These are phyloP conservation scores for Danio tinwini DNA, from an alignment of 2,797 vertebrate species.

Conservation along the genomic window DNA sequence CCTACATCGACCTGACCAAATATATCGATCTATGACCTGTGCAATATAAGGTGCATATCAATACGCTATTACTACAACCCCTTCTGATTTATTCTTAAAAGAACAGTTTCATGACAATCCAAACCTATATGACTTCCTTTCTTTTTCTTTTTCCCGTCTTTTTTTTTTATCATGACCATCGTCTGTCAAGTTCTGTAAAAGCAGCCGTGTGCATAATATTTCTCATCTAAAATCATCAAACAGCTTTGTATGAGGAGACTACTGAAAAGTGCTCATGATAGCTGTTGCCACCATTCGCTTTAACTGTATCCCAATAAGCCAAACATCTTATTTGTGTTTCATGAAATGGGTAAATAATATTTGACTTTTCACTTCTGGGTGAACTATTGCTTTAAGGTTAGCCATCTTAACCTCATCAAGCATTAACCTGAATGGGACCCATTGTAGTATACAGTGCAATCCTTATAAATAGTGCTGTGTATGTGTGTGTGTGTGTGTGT, in stretches of 20 bases:
- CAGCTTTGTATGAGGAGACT: neutral
- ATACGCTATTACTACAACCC: no score
- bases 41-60: neutral
- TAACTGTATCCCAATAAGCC: neutral
- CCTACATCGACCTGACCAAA: neutral
- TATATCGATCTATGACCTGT: neutral
- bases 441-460: constrained; percentile 34
- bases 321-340: neutral
- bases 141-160: no score
- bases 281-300: neutral
- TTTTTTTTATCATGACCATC: neutral
- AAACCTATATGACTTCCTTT: no score
- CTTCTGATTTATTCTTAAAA: no score
- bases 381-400: constrained; percentile 17
- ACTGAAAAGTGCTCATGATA: neutral
- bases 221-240: neutral
- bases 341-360: neutral
- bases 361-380: neutral
- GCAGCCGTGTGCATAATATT: neutral
- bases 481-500: constrained; percentile 37
- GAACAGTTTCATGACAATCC: no score
- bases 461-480: constrained; percentile 39
- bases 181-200: constrained; percentile 6
- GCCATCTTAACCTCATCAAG: constrained; percentile 19
- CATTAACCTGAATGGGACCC: constrained; percentile 20